Evolutionary conservation across 2,888 invertebrate genomes (phyloP).

Genomic region (Acanthosepion esculentum): DNA sequence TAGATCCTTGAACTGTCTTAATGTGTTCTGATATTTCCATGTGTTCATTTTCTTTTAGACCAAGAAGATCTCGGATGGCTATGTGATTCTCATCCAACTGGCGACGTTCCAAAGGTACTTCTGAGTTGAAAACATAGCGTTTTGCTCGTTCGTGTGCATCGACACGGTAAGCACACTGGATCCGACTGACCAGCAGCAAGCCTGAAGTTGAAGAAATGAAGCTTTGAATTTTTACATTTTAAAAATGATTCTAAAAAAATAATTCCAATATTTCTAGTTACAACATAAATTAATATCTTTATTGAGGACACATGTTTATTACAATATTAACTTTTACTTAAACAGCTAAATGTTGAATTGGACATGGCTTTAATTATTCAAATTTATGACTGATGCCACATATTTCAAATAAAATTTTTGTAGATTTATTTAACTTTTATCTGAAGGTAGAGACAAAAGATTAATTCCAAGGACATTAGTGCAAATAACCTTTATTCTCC

Average conservation of each 20-base stretch:
- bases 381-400: too few species aligned
- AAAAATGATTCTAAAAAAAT: neutral
- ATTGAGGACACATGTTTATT: too few species aligned
- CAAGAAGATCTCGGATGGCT: conserved; percentile 6
- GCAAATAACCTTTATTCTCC: too few species aligned
- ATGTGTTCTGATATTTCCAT: conserved; percentile 33
- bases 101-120: conserved; percentile 34
- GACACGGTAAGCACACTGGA: neutral
- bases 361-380: too few species aligned
- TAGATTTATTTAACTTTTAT: too few species aligned
- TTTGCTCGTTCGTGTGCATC: conserved; percentile 42
- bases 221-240: neutral
- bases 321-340: too few species aligned
- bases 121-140: neutral
- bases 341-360: too few species aligned
- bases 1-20: conserved; percentile 49
- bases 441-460: too few species aligned
- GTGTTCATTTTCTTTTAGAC: neutral
- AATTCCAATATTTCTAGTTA: neutral
- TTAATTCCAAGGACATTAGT: too few species aligned
- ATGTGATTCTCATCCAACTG: neutral
- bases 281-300: neutral
- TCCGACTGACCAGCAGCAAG: neutral
- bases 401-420: too few species aligned
- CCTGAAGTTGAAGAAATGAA: neutral